These are phyloP conservation scores for Stenichneumon culpator DNA, from an alignment of 2,888 invertebrate species.

Conservation along the genomic window DNA sequence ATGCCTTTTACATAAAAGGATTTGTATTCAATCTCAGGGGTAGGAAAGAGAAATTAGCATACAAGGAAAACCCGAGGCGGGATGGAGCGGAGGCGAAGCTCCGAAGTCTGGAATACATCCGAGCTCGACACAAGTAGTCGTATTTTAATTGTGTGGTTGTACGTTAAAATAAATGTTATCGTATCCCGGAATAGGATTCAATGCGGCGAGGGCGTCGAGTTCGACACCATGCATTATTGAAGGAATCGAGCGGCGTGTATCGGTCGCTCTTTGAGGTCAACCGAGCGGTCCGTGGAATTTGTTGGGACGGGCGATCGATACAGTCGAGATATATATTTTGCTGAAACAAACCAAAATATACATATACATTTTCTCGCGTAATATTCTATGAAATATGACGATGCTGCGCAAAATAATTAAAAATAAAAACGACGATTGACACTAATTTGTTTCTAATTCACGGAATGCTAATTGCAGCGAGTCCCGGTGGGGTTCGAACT, in stretches of 20 bases:
- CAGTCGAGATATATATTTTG: neutral
- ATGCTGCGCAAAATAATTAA: neutral
- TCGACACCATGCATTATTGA: constrained; percentile 36
- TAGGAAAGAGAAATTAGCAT: constrained; percentile 36
- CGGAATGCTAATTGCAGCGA: neutral
- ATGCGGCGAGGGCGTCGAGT: neutral
- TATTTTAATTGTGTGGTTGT: constrained; percentile 31
- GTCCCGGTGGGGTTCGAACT: neutral
- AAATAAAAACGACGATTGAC: neutral
- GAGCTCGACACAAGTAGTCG: neutral
- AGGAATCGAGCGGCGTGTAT: constrained; percentile 31
- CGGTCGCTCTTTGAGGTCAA: constrained; percentile 16
- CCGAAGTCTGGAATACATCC: neutral
- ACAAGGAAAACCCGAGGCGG: constrained; percentile 1
- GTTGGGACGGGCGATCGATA: neutral
- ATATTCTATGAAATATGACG: neutral
- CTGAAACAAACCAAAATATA: neutral
- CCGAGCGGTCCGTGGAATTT: neutral
- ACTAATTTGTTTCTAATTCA: neutral
- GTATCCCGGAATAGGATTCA: neutral
- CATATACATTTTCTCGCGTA: neutral
- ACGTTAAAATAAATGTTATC: neutral
- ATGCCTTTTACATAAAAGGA: constrained; percentile 7
- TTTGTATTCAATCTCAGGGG: constrained; percentile 17
- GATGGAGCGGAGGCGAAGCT: neutral